Evolutionary conservation across 1,140 invertebrate genomes (phyloP).

Genomic region (Rhopalosiphum padi): DNA sequence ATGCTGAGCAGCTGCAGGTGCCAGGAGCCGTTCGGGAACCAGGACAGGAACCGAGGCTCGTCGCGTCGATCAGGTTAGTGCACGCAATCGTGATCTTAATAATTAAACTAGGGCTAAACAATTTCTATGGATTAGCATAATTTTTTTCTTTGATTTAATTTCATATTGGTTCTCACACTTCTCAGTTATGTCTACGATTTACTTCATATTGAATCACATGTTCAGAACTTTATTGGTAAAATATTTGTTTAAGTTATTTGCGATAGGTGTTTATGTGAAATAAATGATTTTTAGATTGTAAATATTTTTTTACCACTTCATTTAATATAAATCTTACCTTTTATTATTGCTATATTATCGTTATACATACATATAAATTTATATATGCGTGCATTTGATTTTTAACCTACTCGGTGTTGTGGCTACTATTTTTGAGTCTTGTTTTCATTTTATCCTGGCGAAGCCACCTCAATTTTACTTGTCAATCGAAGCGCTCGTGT

Average conservation of each 20-base stretch:
- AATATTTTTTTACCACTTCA: too few species aligned
- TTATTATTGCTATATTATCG: not conserved
- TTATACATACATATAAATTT: too few species aligned
- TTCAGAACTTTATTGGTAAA: too few species aligned
- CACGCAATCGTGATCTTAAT: not conserved
- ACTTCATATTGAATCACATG: too few species aligned
- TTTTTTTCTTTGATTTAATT: too few species aligned
- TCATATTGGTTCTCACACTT: too few species aligned
- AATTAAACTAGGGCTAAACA: not conserved
- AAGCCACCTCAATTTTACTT: not conserved
- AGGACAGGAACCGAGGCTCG: not conserved
- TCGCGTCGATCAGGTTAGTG: constrained; percentile 17
- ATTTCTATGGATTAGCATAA: too few species aligned
- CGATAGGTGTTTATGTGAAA: too few species aligned
- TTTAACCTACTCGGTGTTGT: not conserved
- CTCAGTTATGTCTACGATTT: too few species aligned
- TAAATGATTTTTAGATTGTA: too few species aligned
- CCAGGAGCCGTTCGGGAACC: not conserved
- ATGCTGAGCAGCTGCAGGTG: not conserved
- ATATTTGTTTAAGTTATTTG: too few species aligned
- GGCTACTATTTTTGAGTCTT: not conserved
- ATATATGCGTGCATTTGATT: not conserved
- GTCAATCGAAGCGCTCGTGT: not conserved
- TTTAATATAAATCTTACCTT: too few species aligned
- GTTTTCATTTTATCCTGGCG: not conserved